Base-by-base conservation (phyloP, 1,140 invertebrate genomes). In the Micrasema longulum region DNA sequence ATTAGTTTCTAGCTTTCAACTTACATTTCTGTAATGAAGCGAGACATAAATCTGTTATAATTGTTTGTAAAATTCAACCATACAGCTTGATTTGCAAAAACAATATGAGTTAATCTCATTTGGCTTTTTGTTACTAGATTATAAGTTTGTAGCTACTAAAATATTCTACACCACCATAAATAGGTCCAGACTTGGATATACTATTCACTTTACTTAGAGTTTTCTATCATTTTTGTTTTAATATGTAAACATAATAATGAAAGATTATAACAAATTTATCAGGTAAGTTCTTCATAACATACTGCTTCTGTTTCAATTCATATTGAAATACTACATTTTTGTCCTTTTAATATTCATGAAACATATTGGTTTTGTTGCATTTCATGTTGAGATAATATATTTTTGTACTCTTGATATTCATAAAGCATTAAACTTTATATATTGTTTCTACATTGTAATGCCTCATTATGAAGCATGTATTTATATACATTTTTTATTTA, bases 341-440 rank as follows among this genome's bases (percentile, higher is more conserved):
- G n/a, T n/a, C n/a, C n/a, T n/a, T n/a, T n/a, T n/a, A n/a, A n/a
- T 38, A 14, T 60, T 60, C 20, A 41, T 20, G 16, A 31, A 0
- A 47, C 12, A 47, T 47, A 64, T 11, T 26, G n/a, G 20, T 47
- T 60, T 31, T n/a, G 43, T 64, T 64, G 45, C 14, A 18, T 64
- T 64, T 64, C 26, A 45, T 64, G 57, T 63, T 63, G 57, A 63
- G 45, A 63, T 63, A 63, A 63, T 63, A 63, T 38, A 63, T 63
- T 41, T 63, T 63, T 63, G 57, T 63, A 45, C 57, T 63, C 45
- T 63, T 63, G 48, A 31, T 63, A 63, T 26, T 63, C 57, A 36
- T 14, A 57, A 57, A 57, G 10, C 23, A 63, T 22, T 57, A 57
- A 63, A 63, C 9, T 16, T 16, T 45, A 43, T 63, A 22, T 38